phyloP scores from a whole-genome alignment of 1,140 invertebrate species.

The Oscheius sp. region DNA sequence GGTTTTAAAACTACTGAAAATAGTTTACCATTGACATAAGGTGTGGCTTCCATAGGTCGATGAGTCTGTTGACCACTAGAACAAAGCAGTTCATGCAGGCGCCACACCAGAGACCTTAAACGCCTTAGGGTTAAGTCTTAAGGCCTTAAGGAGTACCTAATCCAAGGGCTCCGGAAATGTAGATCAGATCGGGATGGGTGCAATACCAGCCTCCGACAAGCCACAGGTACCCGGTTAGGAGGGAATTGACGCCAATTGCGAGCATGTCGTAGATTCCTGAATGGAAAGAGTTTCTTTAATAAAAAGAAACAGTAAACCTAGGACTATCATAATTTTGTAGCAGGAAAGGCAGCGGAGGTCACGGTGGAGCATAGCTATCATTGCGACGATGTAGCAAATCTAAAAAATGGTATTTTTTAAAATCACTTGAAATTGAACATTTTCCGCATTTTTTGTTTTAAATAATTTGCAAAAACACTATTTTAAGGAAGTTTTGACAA shows the following conservation, averaged over 20 bases:
- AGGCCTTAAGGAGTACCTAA: no score
- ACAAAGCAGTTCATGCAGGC: constrained; percentile 26
- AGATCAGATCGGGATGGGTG: constrained; percentile 2
- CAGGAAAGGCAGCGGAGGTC: background rate
- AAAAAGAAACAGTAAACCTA: background rate
- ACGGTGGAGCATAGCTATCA: background rate
- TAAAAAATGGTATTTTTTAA: no score
- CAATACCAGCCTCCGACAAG: constrained; percentile 26
- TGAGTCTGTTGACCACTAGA: constrained; percentile 12
- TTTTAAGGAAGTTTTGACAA: no score
- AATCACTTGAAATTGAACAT: no score
- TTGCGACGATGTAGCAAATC: background rate
- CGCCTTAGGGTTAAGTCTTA: no score
- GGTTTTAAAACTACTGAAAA: no score
- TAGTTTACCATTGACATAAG: no score
- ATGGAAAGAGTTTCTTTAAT: background rate
- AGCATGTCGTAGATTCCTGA: constrained; percentile 9
- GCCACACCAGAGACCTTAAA: constrained; percentile 17
- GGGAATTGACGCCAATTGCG: constrained; percentile 14
- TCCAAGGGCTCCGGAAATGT: constrained; percentile 6
- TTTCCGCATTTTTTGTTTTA: no score
- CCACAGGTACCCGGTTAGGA: background rate
- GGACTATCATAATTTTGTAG: constrained; percentile 2
- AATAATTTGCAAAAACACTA: no score
- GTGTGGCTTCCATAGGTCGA: constrained; percentile 14